These are phyloP conservation scores for Gastrophysa polygoni DNA, from an alignment of 2,888 invertebrate genomes.

Conservation along the genomic window DNA sequence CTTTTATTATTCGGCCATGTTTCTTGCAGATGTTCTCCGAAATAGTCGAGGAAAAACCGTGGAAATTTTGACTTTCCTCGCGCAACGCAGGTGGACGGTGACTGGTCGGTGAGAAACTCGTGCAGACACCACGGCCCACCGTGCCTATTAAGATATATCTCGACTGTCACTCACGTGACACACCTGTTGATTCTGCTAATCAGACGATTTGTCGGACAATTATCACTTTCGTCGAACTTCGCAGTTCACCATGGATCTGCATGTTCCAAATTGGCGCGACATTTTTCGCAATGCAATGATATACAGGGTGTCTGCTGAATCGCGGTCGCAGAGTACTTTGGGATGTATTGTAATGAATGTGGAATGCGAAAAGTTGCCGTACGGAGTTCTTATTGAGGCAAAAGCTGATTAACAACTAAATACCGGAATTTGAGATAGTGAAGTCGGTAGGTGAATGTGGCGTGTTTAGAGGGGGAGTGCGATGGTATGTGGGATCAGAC, in stretches of 20 bases:
- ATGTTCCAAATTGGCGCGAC: neutral
- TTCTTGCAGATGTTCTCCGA: neutral
- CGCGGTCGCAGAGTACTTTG: too few species aligned
- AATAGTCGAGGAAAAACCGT: neutral
- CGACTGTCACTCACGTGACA: constrained; percentile 20
- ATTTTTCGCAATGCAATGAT: neutral
- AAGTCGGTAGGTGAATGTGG: too few species aligned
- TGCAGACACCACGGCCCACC: neutral
- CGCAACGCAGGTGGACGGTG: constrained; percentile 22
- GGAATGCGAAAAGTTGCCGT: too few species aligned
- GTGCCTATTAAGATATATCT: constrained; percentile 24
- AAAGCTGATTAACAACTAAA: too few species aligned
- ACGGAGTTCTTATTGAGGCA: too few species aligned
- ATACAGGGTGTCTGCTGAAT: neutral
- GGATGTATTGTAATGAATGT: too few species aligned
- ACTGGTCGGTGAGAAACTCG: constrained; percentile 15
- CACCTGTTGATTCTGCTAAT: constrained; percentile 15
- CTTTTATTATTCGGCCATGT: neutral
- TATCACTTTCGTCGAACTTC: constrained; percentile 11
- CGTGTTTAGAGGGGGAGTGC: too few species aligned
- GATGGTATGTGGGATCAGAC: too few species aligned
- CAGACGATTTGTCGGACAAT: constrained; percentile 18
- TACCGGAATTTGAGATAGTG: too few species aligned
- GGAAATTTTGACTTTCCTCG: constrained; percentile 13
- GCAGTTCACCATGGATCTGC: neutral